Evolutionary conservation across 1,140 invertebrate genomes (phyloP), one percentile per base, ranked within the genome.

Genomic region (Tribolium madens): DNA sequence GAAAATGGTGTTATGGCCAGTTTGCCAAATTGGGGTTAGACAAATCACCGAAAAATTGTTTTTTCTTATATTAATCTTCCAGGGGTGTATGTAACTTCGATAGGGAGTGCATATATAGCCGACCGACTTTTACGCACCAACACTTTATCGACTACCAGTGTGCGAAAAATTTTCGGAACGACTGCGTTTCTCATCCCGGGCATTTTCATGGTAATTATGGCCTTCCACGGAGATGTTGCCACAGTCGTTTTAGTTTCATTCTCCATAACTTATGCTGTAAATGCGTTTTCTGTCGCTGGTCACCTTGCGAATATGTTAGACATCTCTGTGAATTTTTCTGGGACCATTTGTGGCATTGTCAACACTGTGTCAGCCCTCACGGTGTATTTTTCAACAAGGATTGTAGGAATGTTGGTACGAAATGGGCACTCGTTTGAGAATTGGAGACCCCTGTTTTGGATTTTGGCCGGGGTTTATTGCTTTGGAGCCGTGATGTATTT

Each of bases 231-330:
- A 1, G n/a, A 48, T 21, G 15, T 18, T n/a, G 36, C 68, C 4
- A 3, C 68, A 18, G n/a, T 71, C 21, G 17, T 14, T 10, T n/a
- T 71, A 12, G 46, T 21, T 15, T 71, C 18, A n/a, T 71, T 71
- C 15, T 18, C 2, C 47, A 14, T 71, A 17, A 47, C 14, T 13
- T 15, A 47, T 18, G 15, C 18, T 3, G 36, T 15, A 17, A 46
- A 21, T 15, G 18, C 68, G n/a, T 33, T 31, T 71, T 1, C 10
- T 33, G 15, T 14, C 6, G 14, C 36, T 6, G 68, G 68, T 18
- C 68, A 71, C 15, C 15, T 5, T 47, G 36, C 68, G 10, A 71
- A 71, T 17, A 71, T 71, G 3, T 5, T 71, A n/a, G 68, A 71
- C 10, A 47, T 71, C 6, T 46, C 68, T 17, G 36, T 36, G 12